Percentiles rank a stretch among this genome's conserved stretches.
Conservation (phyloP, 2,888 invertebrate species). For the Apamea monoglypha region DNA sequence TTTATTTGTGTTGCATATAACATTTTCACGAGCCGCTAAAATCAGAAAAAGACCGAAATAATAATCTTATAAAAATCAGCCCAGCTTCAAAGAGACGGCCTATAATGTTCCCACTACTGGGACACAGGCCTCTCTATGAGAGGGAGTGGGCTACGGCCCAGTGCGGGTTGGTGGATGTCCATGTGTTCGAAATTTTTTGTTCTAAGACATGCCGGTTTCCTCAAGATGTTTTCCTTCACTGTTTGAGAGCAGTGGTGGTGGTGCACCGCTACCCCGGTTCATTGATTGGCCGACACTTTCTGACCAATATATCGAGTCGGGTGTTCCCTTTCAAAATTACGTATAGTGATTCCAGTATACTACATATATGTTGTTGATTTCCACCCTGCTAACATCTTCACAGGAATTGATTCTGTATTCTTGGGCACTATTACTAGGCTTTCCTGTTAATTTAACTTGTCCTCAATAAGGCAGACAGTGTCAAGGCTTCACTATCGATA, state of each 20-base stretch:
- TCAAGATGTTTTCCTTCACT: no score
- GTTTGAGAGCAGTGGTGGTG: no score
- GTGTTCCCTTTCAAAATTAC: slow-evolving; percentile 10
- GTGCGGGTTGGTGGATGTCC: no score
- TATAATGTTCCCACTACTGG: neutral
- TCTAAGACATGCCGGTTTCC: no score
- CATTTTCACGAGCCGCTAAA: slow-evolving; percentile 23
- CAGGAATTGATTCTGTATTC: neutral
- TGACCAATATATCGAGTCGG: neutral
- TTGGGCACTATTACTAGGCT: neutral
- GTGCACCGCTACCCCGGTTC: neutral
- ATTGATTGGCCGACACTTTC: neutral
- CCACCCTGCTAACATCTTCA: neutral
- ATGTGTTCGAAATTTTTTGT: no score
- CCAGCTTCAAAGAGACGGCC: neutral
- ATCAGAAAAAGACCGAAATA: neutral
- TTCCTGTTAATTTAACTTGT: neutral
- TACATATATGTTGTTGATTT: neutral
- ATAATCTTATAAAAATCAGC: neutral
- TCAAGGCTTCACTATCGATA: slow-evolving; percentile 21
- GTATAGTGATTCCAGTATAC: slow-evolving; percentile 6
- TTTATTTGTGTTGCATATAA: slow-evolving; percentile 21
- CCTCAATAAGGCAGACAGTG: neutral
- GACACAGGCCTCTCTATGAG: no score
- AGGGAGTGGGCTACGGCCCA: no score